Base-by-base conservation (phyloP, 1,140 invertebrate species). In the Dufourea novaeangliae region DNA sequence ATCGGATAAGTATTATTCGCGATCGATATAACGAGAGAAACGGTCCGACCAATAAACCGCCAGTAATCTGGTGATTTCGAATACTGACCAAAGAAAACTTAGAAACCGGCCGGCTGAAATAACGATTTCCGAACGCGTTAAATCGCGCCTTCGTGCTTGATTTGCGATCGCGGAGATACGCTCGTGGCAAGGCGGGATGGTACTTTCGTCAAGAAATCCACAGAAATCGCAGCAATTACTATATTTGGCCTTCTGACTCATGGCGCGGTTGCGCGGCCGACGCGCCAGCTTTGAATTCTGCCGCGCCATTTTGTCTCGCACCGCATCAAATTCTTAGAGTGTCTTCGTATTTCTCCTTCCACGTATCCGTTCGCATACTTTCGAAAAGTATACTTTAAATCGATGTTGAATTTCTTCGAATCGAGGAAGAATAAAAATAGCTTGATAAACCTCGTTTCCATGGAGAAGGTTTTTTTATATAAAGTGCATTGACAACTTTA, bases 161-260 rank as follows among this genome's bases (percentile, higher is more conserved):
- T 64, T 10, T 17, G 14, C 22, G 2, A 29, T 57, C 32, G 57
- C 22, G 17, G 22, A 34, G 12, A 39, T 6, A 14, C 37, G 6
- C 12, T 12, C 11, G 3, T 10, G 12, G 11, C n/a, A 41, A 27
- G 12, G 17, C 41, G n/a, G 37, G 41, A 59, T 41, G 8, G 37
- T 17, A 39, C 17, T 56, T 54, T 73, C 14, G 12, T 37, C 12
- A 83, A 76, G n/a, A 84, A 79, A 83, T 62, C 34, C 5, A 32
- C 39, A 66, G 67, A 83, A 82, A 81, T 78, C 67, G 56, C 68
- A 22, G 27, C 46, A 59, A 69, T 78, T 46, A 41, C 78, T 86
- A 86, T 86, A 84, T 86, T 84, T 79, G 84, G 78, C 63, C 12
- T 50, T 77, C 64, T 84, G 79, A 87, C 46, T 87, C 82, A 87